Conservation (phyloP, 2,797 vertebrate genomes). For the Percopsis omiscomaycus region DNA sequence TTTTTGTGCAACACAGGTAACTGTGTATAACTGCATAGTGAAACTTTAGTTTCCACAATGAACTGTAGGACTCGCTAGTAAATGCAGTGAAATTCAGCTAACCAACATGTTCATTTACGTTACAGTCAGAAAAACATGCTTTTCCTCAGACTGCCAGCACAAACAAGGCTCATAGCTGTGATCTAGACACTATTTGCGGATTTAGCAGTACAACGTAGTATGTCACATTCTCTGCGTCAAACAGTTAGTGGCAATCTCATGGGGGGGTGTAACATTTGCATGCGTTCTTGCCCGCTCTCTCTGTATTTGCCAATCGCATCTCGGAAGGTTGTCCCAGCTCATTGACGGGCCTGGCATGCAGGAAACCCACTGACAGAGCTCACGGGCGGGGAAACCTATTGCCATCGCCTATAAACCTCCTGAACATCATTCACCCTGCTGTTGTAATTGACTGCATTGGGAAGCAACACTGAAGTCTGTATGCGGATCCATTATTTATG, state of each 20-base stretch:
- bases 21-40: too few species aligned
- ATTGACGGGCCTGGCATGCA: slow-evolving; percentile 37
- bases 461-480: slow-evolving; percentile 54
- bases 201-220: background rate
- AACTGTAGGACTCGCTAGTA: too few species aligned
- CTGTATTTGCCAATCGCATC: slow-evolving; percentile 22
- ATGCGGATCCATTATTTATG: slow-evolving; percentile 52
- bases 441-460: slow-evolving; percentile 56
- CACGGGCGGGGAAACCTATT: slow-evolving; percentile 36
- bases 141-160: too few species aligned
- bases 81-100: too few species aligned
- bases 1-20: too few species aligned
- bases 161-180: too few species aligned
- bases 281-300: slow-evolving; percentile 11
- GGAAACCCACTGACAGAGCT: slow-evolving; percentile 39
- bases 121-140: too few species aligned
- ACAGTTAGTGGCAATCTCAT: background rate
- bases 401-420: slow-evolving; percentile 48
- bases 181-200: background rate
- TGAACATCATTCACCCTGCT: slow-evolving; percentile 58
- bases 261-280: slow-evolving; percentile 31
- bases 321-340: slow-evolving; percentile 38
- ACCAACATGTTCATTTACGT: too few species aligned
- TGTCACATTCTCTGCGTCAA: too few species aligned
- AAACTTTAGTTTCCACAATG: too few species aligned